A percentile compares a stretch with the other conserved stretches of the same genome.
Evolutionary conservation across 2,797 vertebrate genomes (phyloP).

Genomic region (Podargus strigoides): DNA sequence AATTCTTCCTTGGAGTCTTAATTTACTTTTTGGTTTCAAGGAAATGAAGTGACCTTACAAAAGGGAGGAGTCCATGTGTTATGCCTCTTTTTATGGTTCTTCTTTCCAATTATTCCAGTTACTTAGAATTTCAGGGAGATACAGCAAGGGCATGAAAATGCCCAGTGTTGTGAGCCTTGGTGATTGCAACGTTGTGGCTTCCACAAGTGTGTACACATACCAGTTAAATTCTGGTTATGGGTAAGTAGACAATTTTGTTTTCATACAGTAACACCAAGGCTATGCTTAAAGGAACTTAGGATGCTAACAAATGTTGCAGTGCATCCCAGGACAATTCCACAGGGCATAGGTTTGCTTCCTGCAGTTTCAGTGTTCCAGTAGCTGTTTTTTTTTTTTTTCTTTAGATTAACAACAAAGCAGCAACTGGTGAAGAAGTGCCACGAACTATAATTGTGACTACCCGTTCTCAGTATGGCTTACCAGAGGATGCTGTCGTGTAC

Average conservation of each 20-base stretch:
- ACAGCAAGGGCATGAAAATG: not conserved
- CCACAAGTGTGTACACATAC: not conserved
- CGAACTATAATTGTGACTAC: constrained; percentile 97
- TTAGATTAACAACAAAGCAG: constrained; percentile 98
- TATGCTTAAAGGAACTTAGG: not conserved
- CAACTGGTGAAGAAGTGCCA: constrained; percentile 96
- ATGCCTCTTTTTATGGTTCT: not conserved
- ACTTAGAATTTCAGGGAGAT: constrained; percentile 1
- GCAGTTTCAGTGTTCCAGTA: not conserved
- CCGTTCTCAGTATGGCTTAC: constrained; percentile 97
- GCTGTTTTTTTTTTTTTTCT: not conserved
- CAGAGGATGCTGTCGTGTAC: constrained; percentile 97
- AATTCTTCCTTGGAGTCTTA: not conserved
- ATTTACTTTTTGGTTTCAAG: not conserved
- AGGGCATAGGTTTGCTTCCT: not conserved
- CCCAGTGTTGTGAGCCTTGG: not conserved
- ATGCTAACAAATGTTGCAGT: not conserved
- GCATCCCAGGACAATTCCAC: not conserved
- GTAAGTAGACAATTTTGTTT: not conserved
- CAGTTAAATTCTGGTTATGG: not conserved
- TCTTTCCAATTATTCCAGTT: not conserved
- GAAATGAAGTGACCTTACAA: not conserved
- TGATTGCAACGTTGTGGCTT: not conserved
- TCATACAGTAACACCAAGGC: not conserved
- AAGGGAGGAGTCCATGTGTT: not conserved